Conservation (phyloP, 2,113 vertebrate species). For the Bufo gargarizans region DNA sequence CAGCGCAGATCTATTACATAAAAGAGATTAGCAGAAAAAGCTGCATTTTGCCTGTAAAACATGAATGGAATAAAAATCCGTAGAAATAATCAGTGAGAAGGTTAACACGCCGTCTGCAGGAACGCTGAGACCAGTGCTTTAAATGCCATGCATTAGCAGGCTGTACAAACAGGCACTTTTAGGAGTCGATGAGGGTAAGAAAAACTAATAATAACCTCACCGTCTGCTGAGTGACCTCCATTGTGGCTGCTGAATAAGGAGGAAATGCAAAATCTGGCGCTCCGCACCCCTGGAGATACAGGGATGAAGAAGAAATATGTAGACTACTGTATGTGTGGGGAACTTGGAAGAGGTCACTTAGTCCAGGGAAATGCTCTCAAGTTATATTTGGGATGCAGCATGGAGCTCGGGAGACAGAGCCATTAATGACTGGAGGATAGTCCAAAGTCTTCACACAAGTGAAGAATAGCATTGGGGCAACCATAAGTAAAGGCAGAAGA, state of each 20-base stretch:
- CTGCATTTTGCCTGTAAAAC: not conserved
- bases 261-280: not conserved
- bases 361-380: too few species aligned
- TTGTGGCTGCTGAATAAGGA: not conserved
- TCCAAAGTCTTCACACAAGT: too few species aligned
- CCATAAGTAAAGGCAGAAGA: too few species aligned
- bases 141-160: slow-evolving; percentile 31
- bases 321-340: not conserved
- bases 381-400: too few species aligned
- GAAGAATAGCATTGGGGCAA: too few species aligned
- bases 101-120: not conserved
- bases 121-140: slow-evolving; percentile 22
- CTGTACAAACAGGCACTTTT: slow-evolving; percentile 20
- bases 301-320: not conserved
- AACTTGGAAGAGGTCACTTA: not conserved
- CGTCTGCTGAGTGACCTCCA: not conserved
- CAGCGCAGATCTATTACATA: not conserved
- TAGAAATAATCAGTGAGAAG: slow-evolving; percentile 30
- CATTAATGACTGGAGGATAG: too few species aligned
- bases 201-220: slow-evolving; percentile 23
- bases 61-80: not conserved
- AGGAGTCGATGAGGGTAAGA: slow-evolving; percentile 20
- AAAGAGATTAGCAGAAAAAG: not conserved
- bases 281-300: not conserved
- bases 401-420: too few species aligned